phyloP scores from a whole-genome alignment of 2,797 vertebrate genomes.

The Masticophis lateralis region DNA sequence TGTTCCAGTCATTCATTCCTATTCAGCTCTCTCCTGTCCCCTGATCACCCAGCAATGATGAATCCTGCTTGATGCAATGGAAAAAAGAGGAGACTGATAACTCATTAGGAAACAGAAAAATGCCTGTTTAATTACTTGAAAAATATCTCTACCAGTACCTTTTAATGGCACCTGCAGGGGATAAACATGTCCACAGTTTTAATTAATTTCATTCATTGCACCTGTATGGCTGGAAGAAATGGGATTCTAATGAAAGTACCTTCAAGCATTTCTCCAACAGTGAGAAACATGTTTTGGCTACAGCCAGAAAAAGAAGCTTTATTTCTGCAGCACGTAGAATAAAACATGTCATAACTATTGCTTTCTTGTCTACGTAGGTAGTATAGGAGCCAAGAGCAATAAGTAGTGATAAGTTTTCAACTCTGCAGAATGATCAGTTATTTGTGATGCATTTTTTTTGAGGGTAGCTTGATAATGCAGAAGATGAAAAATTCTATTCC shows the following conservation, averaged over 20 bases:
- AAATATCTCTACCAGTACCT: constrained; percentile 73
- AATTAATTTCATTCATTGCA: constrained; percentile 77
- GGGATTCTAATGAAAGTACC: constrained; percentile 70
- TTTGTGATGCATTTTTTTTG: constrained; percentile 46
- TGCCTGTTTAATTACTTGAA: constrained; percentile 78
- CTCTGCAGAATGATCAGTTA: constrained; percentile 29
- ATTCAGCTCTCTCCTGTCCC: constrained; percentile 57
- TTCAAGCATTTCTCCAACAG: constrained; percentile 57
- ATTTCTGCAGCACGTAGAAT: constrained; percentile 11
- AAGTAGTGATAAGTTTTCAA: constrained; percentile 27
- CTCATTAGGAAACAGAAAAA: constrained; percentile 70
- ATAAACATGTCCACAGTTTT: constrained; percentile 76
- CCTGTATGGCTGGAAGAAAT: constrained; percentile 71
- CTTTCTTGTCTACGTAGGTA: constrained; percentile 31
- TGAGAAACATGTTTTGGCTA: constrained; percentile 61
- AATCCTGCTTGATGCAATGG: constrained; percentile 63
- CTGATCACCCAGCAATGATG: constrained; percentile 61
- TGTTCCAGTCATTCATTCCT: not conserved
- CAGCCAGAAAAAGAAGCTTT: constrained; percentile 64
- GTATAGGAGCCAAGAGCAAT: constrained; percentile 14
- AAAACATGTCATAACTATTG: constrained; percentile 17
- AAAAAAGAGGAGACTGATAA: constrained; percentile 63
- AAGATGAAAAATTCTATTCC: not conserved
- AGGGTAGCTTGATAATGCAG: constrained; percentile 19
- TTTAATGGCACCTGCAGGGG: constrained; percentile 73